A percentile compares a stretch with the other conserved stretches of the same genome.
Evolutionary conservation across 2,888 invertebrate genomes (phyloP).

Genomic region (Epiperipatus broadwayi): DNA sequence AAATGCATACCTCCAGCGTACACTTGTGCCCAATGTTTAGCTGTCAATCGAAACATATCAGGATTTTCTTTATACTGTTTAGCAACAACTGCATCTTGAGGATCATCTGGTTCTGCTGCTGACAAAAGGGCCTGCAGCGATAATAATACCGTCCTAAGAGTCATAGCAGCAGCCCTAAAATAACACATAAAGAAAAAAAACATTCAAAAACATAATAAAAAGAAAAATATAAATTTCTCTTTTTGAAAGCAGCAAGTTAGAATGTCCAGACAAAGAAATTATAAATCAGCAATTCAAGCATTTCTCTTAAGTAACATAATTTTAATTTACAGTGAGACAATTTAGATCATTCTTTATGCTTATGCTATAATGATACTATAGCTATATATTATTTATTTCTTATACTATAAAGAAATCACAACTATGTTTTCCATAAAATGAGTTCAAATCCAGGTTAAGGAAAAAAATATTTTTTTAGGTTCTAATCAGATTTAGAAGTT

Average conservation of each 20-base stretch:
- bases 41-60: conserved; percentile 69
- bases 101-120: conserved; percentile 79
- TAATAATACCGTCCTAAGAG: conserved; percentile 77
- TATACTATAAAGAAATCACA: too few species aligned
- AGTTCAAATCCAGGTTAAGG: too few species aligned
- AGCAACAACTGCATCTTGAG: conserved; percentile 87
- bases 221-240: conserved; percentile 6
- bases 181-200: conserved; percentile 5
- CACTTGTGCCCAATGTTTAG: conserved; percentile 82
- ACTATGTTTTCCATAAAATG: too few species aligned
- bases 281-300: too few species aligned
- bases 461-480: too few species aligned
- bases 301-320: too few species aligned
- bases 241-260: conserved; percentile 34
- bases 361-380: too few species aligned
- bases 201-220: conserved; percentile 1
- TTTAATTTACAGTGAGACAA: too few species aligned
- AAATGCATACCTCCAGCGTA: conserved; percentile 50
- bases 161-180: conserved; percentile 86
- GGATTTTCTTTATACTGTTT: conserved; percentile 80
- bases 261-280: conserved; percentile 36
- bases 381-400: too few species aligned
- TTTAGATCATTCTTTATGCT: too few species aligned
- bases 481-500: too few species aligned
- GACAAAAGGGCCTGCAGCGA: conserved; percentile 86